A percentile compares a stretch with the other conserved stretches of the same genome.
These are phyloP conservation scores for Leucozona laternaria DNA, from an alignment of 2,888 invertebrate species.

Conservation along the genomic window DNA sequence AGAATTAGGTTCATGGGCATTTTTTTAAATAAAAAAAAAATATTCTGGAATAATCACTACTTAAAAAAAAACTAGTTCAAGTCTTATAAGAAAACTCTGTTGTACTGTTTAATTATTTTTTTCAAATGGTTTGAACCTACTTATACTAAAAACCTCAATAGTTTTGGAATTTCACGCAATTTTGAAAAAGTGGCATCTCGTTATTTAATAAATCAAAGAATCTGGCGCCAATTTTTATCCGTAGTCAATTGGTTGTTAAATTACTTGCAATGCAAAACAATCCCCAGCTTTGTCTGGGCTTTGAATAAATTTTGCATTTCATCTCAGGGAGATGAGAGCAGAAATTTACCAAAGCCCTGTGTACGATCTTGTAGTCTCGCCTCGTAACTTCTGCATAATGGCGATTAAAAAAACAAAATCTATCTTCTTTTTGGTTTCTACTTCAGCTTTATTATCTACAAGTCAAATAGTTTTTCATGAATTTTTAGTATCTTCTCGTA, in stretches of 20 bases:
- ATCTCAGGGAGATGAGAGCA: not conserved
- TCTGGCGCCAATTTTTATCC: conserved; percentile 52
- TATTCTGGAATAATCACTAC: too few relatives aligned
- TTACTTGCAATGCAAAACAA: conserved; percentile 49
- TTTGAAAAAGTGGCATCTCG: not conserved
- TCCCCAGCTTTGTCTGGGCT: conserved; percentile 43
- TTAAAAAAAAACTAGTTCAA: too few relatives aligned
- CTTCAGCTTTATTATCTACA: conserved; percentile 28
- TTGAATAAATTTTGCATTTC: conserved; percentile 29
- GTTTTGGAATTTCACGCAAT: not conserved
- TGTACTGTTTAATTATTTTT: too few relatives aligned
- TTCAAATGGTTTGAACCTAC: too few relatives aligned
- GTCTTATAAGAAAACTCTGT: too few relatives aligned
- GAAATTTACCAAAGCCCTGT: not conserved
- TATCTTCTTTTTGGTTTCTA: conserved; percentile 15
- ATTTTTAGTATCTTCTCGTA: not conserved
- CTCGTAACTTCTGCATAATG: not conserved
- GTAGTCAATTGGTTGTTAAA: conserved; percentile 45
- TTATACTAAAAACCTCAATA: too few relatives aligned
- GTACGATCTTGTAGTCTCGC: not conserved
- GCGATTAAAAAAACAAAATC: conserved; percentile 51
- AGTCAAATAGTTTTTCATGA: conserved; percentile 45
- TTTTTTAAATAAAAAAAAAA: too few relatives aligned
- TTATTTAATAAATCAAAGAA: not conserved
- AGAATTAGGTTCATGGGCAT: too few relatives aligned